Conservation (phyloP, 2,113 vertebrate species). For the Pseudorhombus dupliciocellatus region DNA sequence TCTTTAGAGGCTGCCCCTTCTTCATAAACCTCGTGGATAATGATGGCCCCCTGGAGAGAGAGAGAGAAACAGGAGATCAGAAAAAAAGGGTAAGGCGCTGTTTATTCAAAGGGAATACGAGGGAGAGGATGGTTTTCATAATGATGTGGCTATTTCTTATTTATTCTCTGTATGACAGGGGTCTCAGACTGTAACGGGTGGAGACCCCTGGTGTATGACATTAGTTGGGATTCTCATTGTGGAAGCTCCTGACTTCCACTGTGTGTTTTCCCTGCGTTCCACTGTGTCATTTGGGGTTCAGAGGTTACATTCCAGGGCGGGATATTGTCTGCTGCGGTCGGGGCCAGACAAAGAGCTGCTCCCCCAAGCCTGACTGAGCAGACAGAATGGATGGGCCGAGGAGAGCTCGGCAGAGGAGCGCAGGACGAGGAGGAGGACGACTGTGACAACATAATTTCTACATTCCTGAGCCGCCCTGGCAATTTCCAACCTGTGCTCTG, state of each 20-base stretch:
- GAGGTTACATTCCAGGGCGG: conserved; percentile 73
- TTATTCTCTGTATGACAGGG: neutral
- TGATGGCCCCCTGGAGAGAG: conserved; percentile 89
- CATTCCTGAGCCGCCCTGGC: conserved; percentile 55
- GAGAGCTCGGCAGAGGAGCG: conserved; percentile 26
- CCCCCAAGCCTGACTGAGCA: conserved; percentile 69
- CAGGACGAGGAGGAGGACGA: conserved; percentile 37
- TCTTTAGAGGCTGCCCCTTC: conserved; percentile 97
- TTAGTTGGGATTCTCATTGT: neutral
- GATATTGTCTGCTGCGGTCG: conserved; percentile 65
- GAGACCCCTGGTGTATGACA: neutral
- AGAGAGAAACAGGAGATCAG: neutral
- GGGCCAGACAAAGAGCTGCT: conserved; percentile 63
- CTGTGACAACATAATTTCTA: conserved; percentile 66
- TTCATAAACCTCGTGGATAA: conserved; percentile 98
- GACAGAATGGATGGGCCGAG: conserved; percentile 64
- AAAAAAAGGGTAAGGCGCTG: neutral
- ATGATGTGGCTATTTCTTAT: neutral
- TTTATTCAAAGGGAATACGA: neutral
- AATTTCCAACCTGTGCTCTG: conserved; percentile 39
- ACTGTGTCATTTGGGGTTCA: conserved; percentile 56
- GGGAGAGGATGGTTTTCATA: neutral
- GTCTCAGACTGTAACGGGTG: no score
- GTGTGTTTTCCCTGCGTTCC: conserved; percentile 41
- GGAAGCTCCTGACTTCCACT: neutral